Conservation (phyloP, 1,140 invertebrate species). For the Drosophila pachea region DNA sequence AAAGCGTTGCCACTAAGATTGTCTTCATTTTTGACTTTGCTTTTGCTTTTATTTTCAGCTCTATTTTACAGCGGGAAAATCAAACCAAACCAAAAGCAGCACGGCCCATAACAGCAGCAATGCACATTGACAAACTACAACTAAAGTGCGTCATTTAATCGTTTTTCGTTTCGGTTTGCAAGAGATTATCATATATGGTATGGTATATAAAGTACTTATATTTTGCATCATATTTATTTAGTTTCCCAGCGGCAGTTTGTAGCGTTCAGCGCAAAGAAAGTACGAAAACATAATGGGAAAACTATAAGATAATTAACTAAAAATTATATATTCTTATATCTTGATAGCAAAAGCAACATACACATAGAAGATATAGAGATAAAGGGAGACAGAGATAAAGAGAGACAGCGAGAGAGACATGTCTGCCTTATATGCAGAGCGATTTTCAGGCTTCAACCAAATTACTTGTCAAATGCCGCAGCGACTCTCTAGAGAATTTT, state of each 20-base stretch:
- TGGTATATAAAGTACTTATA: constrained; percentile 9
- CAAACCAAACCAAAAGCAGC: constrained; percentile 20
- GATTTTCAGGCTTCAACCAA: constrained; percentile 4
- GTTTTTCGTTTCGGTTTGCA: neutral
- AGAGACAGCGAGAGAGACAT: constrained; percentile 11
- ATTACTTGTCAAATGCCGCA: neutral
- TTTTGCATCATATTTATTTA: neutral
- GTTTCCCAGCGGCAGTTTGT: constrained; percentile 24
- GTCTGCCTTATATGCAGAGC: constrained; percentile 6
- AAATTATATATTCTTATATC: constrained; percentile 18
- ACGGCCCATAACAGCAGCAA: constrained; percentile 35
- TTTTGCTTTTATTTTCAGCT: constrained; percentile 4
- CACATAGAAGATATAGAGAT: neutral
- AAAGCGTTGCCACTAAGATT: constrained; percentile 29
- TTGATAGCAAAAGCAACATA: constrained; percentile 40
- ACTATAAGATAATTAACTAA: constrained; percentile 2
- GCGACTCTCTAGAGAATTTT: neutral
- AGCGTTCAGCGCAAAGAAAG: constrained; percentile 13
- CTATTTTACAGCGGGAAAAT: constrained; percentile 6
- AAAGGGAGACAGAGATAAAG: constrained; percentile 8
- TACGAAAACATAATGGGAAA: constrained; percentile 13
- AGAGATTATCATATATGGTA: constrained; percentile 17
- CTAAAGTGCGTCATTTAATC: constrained; percentile 51
- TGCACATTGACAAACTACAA: constrained; percentile 52
- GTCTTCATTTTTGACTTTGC: neutral